Percentiles rank a stretch among this genome's conserved stretches.
Conservation (phyloP, 2,113 vertebrate species). For the Bubo blakistoni region DNA sequence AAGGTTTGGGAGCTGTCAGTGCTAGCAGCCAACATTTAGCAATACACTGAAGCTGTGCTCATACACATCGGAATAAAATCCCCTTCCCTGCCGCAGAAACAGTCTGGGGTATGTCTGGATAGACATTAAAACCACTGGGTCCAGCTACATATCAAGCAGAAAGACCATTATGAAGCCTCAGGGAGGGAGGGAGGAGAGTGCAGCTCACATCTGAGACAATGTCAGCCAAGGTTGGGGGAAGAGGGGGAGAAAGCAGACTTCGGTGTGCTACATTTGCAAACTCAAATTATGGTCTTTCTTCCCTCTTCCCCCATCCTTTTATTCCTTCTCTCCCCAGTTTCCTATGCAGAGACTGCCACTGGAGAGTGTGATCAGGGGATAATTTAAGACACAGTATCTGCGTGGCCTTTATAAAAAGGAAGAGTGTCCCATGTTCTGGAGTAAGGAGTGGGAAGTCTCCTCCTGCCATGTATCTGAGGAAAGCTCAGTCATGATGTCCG, state of each 20-base stretch:
- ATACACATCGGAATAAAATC: background rate
- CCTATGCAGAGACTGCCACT: background rate
- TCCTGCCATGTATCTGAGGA: background rate
- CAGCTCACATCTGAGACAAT: background rate
- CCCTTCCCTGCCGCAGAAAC: background rate
- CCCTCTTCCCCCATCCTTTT: conserved; percentile 13
- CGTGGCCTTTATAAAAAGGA: conserved; percentile 19
- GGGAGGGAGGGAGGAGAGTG: background rate
- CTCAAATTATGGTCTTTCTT: background rate
- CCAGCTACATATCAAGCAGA: background rate
- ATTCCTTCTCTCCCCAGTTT: background rate
- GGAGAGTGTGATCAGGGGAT: background rate
- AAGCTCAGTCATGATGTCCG: conserved; percentile 12
- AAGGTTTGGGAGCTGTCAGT: conserved; percentile 25
- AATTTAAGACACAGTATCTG: conserved; percentile 35
- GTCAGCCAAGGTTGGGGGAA: background rate
- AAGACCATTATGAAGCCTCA: background rate
- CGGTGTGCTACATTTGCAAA: background rate
- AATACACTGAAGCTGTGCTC: conserved; percentile 37
- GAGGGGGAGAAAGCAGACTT: background rate
- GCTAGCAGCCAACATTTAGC: conserved; percentile 28
- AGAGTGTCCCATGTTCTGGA: background rate
- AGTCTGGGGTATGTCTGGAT: background rate
- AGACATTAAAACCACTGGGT: background rate
- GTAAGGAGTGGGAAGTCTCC: conserved; percentile 25